phyloP scores from a whole-genome alignment of 92 coral and sea anemone species.

The Epizoanthus fatuus region DNA sequence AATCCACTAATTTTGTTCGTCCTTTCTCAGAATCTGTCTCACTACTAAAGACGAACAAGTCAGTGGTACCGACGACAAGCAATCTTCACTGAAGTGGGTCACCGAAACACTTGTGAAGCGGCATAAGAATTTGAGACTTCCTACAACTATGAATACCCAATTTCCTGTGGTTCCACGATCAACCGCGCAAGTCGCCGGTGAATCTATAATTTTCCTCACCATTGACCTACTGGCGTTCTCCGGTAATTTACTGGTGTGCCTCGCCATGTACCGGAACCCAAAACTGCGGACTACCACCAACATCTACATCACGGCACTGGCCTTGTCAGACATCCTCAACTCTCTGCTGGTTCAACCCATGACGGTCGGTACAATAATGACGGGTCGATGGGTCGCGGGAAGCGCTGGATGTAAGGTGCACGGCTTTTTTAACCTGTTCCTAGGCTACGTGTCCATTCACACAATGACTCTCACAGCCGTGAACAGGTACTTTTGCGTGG shows the following conservation, averaged over 20 bases:
- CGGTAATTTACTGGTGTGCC: slow-evolving; percentile 29
- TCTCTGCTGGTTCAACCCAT: slow-evolving; percentile 17
- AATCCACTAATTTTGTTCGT: too few species aligned
- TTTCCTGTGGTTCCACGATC: slow-evolving; percentile 2
- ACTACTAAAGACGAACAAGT: too few species aligned
- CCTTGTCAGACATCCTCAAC: slow-evolving; percentile 13
- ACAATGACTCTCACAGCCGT: slow-evolving; percentile 26
- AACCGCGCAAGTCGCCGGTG: slow-evolving; percentile 30
- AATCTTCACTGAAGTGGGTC: too few species aligned
- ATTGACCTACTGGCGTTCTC: slow-evolving; percentile 35
- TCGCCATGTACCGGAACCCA: slow-evolving; percentile 31
- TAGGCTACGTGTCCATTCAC: slow-evolving; percentile 28
- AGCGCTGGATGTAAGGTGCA: slow-evolving; percentile 23
- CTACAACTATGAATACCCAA: slow-evolving; percentile 14
- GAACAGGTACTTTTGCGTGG: slow-evolving; percentile 44
- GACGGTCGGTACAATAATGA: slow-evolving; percentile 33
- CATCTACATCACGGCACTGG: slow-evolving; percentile 38
- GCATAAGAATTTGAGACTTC: too few species aligned
- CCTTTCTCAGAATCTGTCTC: too few species aligned
- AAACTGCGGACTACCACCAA: slow-evolving; percentile 40
- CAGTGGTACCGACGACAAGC: too few species aligned
- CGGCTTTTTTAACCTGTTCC: slow-evolving; percentile 35
- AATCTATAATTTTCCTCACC: slow-evolving; percentile 30
- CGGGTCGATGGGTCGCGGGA: slow-evolving; percentile 31
- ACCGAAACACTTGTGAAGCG: too few species aligned